Base-by-base conservation (phyloP, 2,888 invertebrate species). In the Oasisia sp. region DNA sequence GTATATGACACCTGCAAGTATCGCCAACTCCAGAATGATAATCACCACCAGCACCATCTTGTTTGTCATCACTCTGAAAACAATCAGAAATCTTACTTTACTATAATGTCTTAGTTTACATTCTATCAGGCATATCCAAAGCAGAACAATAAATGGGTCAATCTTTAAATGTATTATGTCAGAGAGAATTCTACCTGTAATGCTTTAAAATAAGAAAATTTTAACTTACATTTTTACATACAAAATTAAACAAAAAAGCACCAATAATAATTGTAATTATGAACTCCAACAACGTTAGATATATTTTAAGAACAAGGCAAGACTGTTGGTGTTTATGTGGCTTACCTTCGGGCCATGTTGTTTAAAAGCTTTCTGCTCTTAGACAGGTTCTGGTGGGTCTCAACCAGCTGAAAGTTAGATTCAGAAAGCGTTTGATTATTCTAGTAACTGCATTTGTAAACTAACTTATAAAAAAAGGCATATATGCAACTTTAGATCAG, bases 41-140 rank as follows among this genome's bases (percentile, higher is more conserved):
- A 98, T 98, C 91, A 98, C 94, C 94, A 98, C 97, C 90, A 98
- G 96, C 92, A 98, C 97, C 91, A 98, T 96, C 96, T 98, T 98
- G 96, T 98, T 98, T 93, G 98, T 98, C 74, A 98, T 95, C 91
- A 98, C 97, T 96, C 97, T 97, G 94, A 91, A 95, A 95, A 91
- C 38, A 38, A 38, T 19, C 90, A 90, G 14, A 12, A 45, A 91
- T 45, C 11, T n/a, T 11, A 14, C 32, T 38, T 91, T 9, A 8
- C 50, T 50, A 50, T 50, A 50, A 9, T 50, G 50, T 50, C 50
- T 14, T 11, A 50, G 50, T 50, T 50, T 0, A 50, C 50, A 50
- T 50, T 74, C 5, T 74, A 27, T 27, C 27, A 74, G 27, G 74
- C 11, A 50, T 50, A 74, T 74, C 74, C 14, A 74, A 74, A 19